Percentiles rank a stretch among this genome's conserved stretches.
phyloP scores from a whole-genome alignment of 2,888 invertebrate genomes.

The Rhingia rostrata region DNA sequence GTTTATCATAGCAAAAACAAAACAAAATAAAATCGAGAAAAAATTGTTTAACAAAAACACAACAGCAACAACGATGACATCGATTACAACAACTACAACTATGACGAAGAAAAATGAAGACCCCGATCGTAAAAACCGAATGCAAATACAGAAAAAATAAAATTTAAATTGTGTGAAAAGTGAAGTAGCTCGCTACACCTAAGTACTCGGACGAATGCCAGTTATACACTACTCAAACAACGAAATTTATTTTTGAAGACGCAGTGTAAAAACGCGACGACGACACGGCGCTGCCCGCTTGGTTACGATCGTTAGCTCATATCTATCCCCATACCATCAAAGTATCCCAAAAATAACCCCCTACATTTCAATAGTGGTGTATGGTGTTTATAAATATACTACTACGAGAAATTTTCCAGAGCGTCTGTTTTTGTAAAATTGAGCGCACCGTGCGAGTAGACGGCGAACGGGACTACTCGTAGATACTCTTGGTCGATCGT shows the following conservation, averaged over 20 bases:
- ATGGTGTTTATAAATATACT: constrained; percentile 71
- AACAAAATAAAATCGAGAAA: constrained; percentile 10
- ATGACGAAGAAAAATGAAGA: constrained; percentile 23
- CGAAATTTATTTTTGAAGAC: constrained; percentile 71
- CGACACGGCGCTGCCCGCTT: constrained; percentile 57
- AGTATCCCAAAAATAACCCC: constrained; percentile 80
- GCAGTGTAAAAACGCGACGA: constrained; percentile 75
- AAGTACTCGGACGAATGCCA: constrained; percentile 75
- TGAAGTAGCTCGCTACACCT: constrained; percentile 70
- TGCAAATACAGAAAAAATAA: constrained; percentile 18
- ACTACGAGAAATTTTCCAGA: constrained; percentile 71
- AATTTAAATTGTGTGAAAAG: constrained; percentile 40
- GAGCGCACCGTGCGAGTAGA: constrained; percentile 62
- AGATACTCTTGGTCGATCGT: constrained; percentile 41
- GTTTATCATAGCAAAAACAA: constrained; percentile 29
- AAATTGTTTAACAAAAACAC: constrained; percentile 7
- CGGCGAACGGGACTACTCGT: constrained; percentile 66
- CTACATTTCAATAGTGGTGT: constrained; percentile 76
- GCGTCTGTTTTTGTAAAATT: constrained; percentile 53
- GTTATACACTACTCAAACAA: constrained; percentile 75
- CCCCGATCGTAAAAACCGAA: constrained; percentile 17
- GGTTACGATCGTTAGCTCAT: constrained; percentile 75
- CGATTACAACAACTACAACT: not conserved
- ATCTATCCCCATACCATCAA: constrained; percentile 76
- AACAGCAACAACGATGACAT: not conserved